Base-by-base conservation (phyloP, 2,113 vertebrate species). In the Anarhynchus alexandrinus region DNA sequence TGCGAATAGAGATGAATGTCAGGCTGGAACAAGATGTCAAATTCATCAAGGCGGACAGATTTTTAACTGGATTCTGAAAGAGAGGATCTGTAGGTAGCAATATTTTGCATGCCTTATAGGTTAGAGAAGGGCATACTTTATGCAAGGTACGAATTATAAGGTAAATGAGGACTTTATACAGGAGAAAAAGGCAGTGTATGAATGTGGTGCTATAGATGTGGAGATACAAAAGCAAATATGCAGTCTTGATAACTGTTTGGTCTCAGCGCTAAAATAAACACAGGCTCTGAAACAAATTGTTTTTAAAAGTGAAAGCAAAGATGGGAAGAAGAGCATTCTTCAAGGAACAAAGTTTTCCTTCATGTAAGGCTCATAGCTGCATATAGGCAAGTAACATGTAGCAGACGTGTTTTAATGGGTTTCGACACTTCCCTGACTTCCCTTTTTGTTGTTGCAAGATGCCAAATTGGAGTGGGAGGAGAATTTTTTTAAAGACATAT, bases 341-440 rank as follows among this genome's bases (percentile, higher is more conserved):
- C 34, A 69, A 15, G 43, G 49, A 91, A 13, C 38, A 47, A 26
- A 27, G 21, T 61, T 89, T 82, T 85, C 65, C 72, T 65, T 91
- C 43, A 4, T 19, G 20, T 42, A 38, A 66, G 76, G 57, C 40
- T 82, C 0, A 0, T 47, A 19, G 18, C 42, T 58, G 7, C 0
- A 0, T 55, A 52, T 59, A 55, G 10, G 69, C 38, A 76, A 38
- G n/a, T 36, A 66, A 36, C 6, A 0, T 8, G 4, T 14, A 59
- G 52, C 43, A 90, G 84, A 38, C 0, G 0, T 42, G 43, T 59
- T 93, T 79, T 47, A 76, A 52, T 49, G 51, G 49, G 23, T 49
- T 94, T 82, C 76, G 40, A 69, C 51, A 10, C 29, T 52, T 93
- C 15, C 30, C 21, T 23, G 40, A 16, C 29, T 90, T 86, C 5